phyloP scores from a whole-genome alignment of 2,888 invertebrate species.

The Dasypogon diadema region DNA sequence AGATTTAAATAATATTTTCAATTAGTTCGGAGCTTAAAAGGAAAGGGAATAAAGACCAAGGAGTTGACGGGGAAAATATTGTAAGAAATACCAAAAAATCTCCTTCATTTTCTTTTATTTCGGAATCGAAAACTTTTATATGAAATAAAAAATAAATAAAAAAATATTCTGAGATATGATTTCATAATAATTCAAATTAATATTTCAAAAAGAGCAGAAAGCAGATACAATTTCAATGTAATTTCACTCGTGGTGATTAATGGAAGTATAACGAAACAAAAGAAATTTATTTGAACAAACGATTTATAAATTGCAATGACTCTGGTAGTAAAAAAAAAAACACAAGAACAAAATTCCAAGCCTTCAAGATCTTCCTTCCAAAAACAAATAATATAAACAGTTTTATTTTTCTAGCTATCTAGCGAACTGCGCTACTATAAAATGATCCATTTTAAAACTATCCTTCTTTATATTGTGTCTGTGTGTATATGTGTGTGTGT shows the following conservation, averaged over 20 bases:
- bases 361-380: too few species aligned
- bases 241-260: neutral
- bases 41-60: neutral
- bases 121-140: conserved; percentile 35
- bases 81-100: neutral
- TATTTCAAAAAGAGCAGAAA: conserved; percentile 12
- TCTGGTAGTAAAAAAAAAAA: neutral
- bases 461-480: neutral
- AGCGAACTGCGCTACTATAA: conserved; percentile 46
- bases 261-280: neutral
- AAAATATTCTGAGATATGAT: conserved; percentile 38
- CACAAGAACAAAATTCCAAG: neutral
- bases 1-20: too few species aligned
- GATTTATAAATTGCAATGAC: neutral
- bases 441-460: conserved; percentile 1
- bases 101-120: conserved; percentile 18
- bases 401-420: conserved; percentile 43
- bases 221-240: conserved; percentile 6
- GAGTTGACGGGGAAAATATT: neutral
- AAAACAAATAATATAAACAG: conserved; percentile 11
- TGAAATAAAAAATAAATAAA: conserved; percentile 48
- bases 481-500: too few species aligned
- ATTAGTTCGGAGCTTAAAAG: too few species aligned
- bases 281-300: neutral
- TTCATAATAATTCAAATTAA: conserved; percentile 6